These are phyloP conservation scores for Bombus balteatus DNA, from an alignment of 1,140 invertebrate species.

Conservation along the genomic window DNA sequence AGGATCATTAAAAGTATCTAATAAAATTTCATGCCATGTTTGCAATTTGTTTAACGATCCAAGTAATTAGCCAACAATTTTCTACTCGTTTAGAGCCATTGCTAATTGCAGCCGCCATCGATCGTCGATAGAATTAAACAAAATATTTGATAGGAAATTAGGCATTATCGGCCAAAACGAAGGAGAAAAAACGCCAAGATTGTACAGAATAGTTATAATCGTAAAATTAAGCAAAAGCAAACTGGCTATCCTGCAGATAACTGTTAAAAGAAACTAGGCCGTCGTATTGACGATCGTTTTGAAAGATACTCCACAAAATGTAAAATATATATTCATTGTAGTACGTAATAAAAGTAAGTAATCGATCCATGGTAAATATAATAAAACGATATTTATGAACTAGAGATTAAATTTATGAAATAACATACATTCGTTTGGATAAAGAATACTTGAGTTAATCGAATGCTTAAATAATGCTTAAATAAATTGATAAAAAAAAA, in stretches of 20 bases:
- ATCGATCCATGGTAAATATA: not conserved
- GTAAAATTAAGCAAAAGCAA: not conserved
- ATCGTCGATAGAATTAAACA: not conserved
- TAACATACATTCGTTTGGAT: not conserved
- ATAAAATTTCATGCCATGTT: not conserved
- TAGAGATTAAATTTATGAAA: not conserved
- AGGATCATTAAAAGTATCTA: not conserved
- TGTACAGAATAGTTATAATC: not conserved
- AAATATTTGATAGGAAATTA: not conserved
- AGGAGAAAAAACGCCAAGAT: not conserved
- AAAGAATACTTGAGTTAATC: not conserved
- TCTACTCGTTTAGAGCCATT: not conserved
- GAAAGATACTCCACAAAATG: not conserved
- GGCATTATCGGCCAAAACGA: not conserved
- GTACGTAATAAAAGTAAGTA: not conserved
- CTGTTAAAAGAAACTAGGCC: not conserved
- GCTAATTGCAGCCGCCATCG: not conserved
- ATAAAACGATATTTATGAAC: not conserved
- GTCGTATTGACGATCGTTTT: not conserved
- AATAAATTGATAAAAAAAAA: too few relatives aligned
- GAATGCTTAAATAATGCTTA: too few relatives aligned
- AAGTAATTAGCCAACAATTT: not conserved
- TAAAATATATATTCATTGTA: not conserved
- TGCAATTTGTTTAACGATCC: not conserved
- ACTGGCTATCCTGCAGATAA: not conserved